A percentile compares a stretch with the other conserved stretches of the same genome.
Evolutionary conservation across 2,888 invertebrate genomes (phyloP).

Genomic region (Drosophila atroscutellata): DNA sequence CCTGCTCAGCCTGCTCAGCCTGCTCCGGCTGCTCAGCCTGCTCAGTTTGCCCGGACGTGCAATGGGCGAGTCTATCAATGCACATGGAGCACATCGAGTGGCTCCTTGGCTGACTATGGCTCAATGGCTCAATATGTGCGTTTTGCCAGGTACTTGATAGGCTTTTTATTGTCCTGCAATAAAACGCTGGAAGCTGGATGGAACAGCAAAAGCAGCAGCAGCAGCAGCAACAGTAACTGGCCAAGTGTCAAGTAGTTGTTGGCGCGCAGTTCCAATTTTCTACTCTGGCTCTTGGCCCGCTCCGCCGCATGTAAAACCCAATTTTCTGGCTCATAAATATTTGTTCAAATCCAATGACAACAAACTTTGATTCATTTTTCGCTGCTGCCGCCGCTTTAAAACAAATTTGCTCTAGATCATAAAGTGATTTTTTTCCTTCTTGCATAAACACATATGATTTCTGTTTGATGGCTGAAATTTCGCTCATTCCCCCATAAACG

Average conservation of each 20-base stretch:
- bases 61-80: constrained; percentile 58
- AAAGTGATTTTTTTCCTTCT: constrained; percentile 43
- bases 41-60: constrained; percentile 34
- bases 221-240: constrained; percentile 17
- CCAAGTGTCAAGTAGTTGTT: constrained; percentile 66
- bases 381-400: constrained; percentile 31
- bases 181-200: constrained; percentile 30
- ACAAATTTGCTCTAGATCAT: constrained; percentile 50
- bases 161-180: constrained; percentile 70
- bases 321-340: constrained; percentile 77
- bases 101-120: constrained; percentile 21
- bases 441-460: constrained; percentile 35
- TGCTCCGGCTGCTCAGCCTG: constrained; percentile 3
- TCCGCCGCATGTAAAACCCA: constrained; percentile 53
- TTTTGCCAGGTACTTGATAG: constrained; percentile 57
- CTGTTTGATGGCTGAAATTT: constrained; percentile 34
- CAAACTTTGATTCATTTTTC: constrained; percentile 68
- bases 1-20: background rate
- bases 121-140: constrained; percentile 72
- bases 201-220: background rate
- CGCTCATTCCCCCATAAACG: constrained; percentile 16
- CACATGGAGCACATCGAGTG: constrained; percentile 48
- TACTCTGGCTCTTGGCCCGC: background rate
- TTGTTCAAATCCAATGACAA: constrained; percentile 67
- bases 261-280: background rate